Conservation (phyloP, 2,888 invertebrate species). For the Drosophila austrosaltans region DNA sequence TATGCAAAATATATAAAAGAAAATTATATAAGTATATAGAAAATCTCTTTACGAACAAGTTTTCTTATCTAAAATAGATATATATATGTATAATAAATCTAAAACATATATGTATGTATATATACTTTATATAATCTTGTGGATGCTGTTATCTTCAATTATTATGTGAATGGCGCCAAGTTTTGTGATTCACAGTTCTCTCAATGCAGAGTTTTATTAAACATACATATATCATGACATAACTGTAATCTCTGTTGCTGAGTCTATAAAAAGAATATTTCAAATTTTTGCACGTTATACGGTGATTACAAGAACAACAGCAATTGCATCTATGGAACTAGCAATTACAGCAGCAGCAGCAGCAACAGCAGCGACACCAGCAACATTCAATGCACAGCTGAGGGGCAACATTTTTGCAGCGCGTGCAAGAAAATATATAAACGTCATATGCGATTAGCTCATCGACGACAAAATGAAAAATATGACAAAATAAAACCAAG, state of each 20-base stretch:
- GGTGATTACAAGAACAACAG: conserved; percentile 26
- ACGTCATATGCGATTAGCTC: conserved; percentile 71
- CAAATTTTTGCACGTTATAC: conserved; percentile 67
- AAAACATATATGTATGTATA: background rate
- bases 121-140: background rate
- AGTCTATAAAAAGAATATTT: conserved; percentile 37
- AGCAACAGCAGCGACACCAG: conserved; percentile 28
- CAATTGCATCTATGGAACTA: conserved; percentile 25
- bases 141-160: background rate
- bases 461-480: conserved; percentile 50
- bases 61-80: background rate
- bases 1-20: no score
- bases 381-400: conserved; percentile 47
- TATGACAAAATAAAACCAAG: background rate
- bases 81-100: background rate
- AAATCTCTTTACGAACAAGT: no score
- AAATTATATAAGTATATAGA: no score
- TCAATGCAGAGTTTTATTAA: conserved; percentile 6
- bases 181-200: conserved; percentile 9
- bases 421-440: conserved; percentile 66
- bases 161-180: conserved; percentile 5
- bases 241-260: background rate
- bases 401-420: conserved; percentile 55
- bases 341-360: conserved; percentile 23
- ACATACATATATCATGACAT: background rate